Evolutionary conservation across 2,113 vertebrate species (phyloP).

Genomic region (Sitta europaea): DNA sequence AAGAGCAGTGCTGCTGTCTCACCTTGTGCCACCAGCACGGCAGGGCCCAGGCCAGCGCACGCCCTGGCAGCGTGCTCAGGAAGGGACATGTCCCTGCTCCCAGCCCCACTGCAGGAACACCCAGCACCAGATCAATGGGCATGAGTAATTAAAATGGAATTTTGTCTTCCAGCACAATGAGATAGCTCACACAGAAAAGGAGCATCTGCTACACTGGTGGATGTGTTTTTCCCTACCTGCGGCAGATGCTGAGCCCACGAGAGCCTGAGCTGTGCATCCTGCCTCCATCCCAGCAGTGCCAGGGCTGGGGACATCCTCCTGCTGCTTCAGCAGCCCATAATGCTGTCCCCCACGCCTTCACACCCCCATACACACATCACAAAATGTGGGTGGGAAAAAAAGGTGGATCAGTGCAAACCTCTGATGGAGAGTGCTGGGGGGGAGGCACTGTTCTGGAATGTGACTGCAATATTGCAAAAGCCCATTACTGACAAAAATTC

Average conservation of each 20-base stretch:
- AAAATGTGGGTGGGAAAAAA: background rate
- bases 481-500: background rate
- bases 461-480: background rate
- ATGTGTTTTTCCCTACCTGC: background rate
- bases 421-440: too few relatives aligned
- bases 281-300: background rate
- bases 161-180: background rate
- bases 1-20: background rate
- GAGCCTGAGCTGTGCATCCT: background rate
- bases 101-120: background rate
- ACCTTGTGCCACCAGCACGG: rapidly evolving
- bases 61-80: rapidly evolving
- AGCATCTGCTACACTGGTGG: rapidly evolving
- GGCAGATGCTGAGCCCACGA: background rate
- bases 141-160: background rate
- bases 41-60: background rate
- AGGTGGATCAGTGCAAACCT: background rate
- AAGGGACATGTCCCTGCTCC: background rate
- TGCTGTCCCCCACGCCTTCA: background rate
- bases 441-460: background rate
- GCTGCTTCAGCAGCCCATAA: background rate
- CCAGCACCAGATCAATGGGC: background rate
- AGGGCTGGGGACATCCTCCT: background rate
- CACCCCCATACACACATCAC: background rate
- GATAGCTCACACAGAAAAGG: background rate